phyloP scores from a whole-genome alignment of 2,888 invertebrate genomes.

The Drosophila borborema region DNA sequence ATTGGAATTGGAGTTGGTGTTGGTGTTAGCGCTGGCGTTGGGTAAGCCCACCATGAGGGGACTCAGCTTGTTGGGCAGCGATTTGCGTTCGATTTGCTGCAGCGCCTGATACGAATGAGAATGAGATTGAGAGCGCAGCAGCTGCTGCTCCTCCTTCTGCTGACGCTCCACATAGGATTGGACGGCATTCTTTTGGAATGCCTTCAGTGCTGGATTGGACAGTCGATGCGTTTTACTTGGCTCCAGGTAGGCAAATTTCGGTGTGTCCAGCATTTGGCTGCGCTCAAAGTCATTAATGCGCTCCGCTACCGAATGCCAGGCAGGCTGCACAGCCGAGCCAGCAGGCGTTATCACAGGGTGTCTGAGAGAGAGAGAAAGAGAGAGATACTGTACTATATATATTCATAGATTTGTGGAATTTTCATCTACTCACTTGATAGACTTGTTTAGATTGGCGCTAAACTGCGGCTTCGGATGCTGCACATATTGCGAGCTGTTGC shows the following conservation, averaged over 20 bases:
- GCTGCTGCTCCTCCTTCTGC: constrained; percentile 86
- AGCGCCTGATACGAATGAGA: constrained; percentile 70
- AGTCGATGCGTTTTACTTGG: constrained; percentile 90
- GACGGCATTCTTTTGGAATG: constrained; percentile 93
- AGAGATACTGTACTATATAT: too few species aligned
- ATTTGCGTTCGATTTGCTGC: constrained; percentile 77
- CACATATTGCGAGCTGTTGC: constrained; percentile 82
- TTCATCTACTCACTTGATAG: constrained; percentile 58
- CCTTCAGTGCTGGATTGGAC: constrained; percentile 91
- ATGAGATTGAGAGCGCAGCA: constrained; percentile 80
- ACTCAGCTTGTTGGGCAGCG: constrained; percentile 82
- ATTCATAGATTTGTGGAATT: fast-evolving
- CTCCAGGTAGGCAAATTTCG: constrained; percentile 89
- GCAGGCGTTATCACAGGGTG: constrained; percentile 78
- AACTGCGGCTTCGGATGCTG: constrained; percentile 83
- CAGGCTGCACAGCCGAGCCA: constrained; percentile 80
- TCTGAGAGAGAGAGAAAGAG: constrained; percentile 25
- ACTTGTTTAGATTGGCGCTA: constrained; percentile 80
- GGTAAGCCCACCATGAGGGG: constrained; percentile 61
- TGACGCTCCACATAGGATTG: constrained; percentile 93
- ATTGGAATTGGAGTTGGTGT: neutral
- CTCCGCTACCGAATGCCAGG: constrained; percentile 88
- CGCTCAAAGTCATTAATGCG: constrained; percentile 89
- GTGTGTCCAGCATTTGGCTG: constrained; percentile 78
- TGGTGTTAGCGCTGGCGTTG: neutral